Evolutionary conservation across 2,888 invertebrate genomes (phyloP).

Genomic region (Phyllotreta cruciferae): DNA sequence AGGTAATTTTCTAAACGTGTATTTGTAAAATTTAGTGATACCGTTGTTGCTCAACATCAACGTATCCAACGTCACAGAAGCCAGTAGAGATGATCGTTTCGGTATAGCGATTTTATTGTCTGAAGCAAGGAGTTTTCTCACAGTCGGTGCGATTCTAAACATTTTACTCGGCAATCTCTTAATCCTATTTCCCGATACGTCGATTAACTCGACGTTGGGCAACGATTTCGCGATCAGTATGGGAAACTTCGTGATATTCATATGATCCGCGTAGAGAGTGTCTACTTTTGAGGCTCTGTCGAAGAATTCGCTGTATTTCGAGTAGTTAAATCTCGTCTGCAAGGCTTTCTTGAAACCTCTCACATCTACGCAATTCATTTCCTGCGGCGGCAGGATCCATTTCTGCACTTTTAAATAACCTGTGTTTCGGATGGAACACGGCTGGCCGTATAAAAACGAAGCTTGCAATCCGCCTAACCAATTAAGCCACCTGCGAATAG

Average conservation of each 20-base stretch:
- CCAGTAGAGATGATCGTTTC: slow-evolving; percentile 46
- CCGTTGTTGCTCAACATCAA: slow-evolving; percentile 53
- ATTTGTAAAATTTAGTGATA: slow-evolving; percentile 45
- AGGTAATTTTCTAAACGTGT: slow-evolving; percentile 49
- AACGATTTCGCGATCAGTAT: slow-evolving; percentile 38
- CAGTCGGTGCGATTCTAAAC: slow-evolving; percentile 42
- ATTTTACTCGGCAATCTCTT: slow-evolving; percentile 47
- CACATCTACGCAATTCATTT: slow-evolving; percentile 52
- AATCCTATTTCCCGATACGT: slow-evolving; percentile 53
- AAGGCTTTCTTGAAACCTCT: slow-evolving; percentile 44
- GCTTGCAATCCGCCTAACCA: slow-evolving; percentile 24
- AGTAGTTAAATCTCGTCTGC: slow-evolving; percentile 24
- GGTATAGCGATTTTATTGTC: slow-evolving; percentile 46
- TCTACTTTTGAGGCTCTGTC: slow-evolving; percentile 36
- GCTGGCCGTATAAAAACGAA: slow-evolving; percentile 49
- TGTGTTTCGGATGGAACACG: slow-evolving; percentile 54
- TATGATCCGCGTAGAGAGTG: slow-evolving; percentile 53
- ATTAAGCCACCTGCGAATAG: slow-evolving; percentile 18
- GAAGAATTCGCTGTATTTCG: slow-evolving; percentile 37
- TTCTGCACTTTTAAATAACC: slow-evolving; percentile 46
- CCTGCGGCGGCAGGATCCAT: slow-evolving; percentile 40
- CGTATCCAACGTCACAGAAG: slow-evolving; percentile 48
- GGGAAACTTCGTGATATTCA: slow-evolving; percentile 47
- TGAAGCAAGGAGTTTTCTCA: slow-evolving; percentile 49
- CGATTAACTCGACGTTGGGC: slow-evolving; percentile 51